Evolutionary conservation across 1,140 invertebrate species (phyloP), one percentile per base, ranked within the genome.

Genomic region (Trichonephila clavata): DNA sequence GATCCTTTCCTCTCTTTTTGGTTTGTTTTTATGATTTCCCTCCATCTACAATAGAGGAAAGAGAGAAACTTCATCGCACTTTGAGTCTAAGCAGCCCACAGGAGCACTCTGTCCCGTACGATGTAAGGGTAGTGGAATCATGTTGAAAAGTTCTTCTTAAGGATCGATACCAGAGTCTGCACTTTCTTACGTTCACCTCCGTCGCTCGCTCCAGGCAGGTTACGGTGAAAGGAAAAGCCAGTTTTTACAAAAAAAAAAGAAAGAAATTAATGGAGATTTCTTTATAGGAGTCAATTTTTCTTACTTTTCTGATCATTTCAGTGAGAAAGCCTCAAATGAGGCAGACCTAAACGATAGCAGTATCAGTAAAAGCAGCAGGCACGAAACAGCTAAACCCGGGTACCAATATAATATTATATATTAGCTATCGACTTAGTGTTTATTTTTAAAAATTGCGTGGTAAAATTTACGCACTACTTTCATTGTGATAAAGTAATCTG

Each of bases 71-170:
- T 21, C 60, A 65, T 60, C 61, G 50, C 10, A 50, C 13, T 59
- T 50, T 50, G 65, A 68, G 24, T 14, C 65, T 24, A 68, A 68
- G 65, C 10, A 68, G 65, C 61, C 57, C 21, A 87, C 57, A 39
- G 21, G 61, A 87, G 86, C 59, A 68, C 61, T 68, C 68, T 77
- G 71, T 32, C 21, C 71, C 71, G 61, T 68, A 63, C 57, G 61
- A 88, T 88, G 86, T 88, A 88, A 88, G 86, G 24, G 86, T 88
- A 88, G 86, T 71, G 27, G 86, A 88, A 61, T 68, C 63, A 21
- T 21, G 86, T 88, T 88, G 86, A 88, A 88, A 88, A 88, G 61
- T 88, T 88, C 86, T 61, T 60, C 59, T 24, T 21, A 63, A n/a
- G 86, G 63, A 88, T 88, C 86, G 86, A 88, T 88, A 88, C 39